phyloP scores from a whole-genome alignment of 2,113 vertebrate genomes.

The Stictonetta naevosa region DNA sequence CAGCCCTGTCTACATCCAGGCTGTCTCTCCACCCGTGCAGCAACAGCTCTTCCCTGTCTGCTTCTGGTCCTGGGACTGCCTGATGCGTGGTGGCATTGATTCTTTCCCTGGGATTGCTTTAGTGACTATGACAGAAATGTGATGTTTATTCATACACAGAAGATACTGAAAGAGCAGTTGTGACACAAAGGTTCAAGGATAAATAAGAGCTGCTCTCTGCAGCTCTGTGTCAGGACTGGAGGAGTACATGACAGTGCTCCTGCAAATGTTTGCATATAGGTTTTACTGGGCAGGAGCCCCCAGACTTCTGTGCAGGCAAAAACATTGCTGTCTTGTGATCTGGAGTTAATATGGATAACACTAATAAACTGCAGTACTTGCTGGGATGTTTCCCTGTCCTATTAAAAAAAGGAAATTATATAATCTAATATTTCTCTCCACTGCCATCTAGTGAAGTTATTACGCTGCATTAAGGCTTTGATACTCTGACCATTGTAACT shows the following conservation, averaged over 20 bases:
- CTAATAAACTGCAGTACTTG: background rate
- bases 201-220: background rate
- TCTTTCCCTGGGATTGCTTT: background rate
- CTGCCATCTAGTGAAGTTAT: conserved; percentile 56
- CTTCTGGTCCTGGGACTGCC: background rate
- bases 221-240: background rate
- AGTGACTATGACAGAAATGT: background rate
- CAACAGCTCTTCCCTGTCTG: background rate
- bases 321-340: background rate
- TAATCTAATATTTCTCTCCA: conserved; percentile 18
- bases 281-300: background rate
- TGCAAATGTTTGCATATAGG: accelerated
- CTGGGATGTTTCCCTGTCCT: background rate
- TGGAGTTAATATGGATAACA: background rate
- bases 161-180: background rate
- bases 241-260: accelerated
- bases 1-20: too few species aligned
- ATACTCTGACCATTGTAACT: background rate
- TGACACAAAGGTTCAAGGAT: background rate
- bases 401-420: background rate
- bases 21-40: background rate
- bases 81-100: background rate
- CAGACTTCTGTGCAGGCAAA: background rate
- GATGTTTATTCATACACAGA: background rate
- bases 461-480: background rate